phyloP scores from a whole-genome alignment of 2,888 invertebrate genomes.

The Leptogaster cylindrica region DNA sequence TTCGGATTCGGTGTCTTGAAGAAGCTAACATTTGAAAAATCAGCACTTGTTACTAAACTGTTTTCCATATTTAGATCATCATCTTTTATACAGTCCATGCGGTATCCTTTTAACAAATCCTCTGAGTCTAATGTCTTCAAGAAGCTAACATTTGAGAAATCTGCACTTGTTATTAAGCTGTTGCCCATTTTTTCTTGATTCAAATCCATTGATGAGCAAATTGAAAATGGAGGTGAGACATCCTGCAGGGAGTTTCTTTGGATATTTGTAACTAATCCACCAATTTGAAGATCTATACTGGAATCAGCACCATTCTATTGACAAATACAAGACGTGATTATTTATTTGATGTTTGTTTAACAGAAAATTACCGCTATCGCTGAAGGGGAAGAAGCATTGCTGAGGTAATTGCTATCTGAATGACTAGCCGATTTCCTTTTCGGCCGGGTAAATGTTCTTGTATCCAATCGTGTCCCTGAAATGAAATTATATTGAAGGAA shows the following conservation, averaged over 20 bases:
- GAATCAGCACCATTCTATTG: conserved; percentile 30
- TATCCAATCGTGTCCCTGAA: conserved; percentile 58
- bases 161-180: conserved; percentile 60
- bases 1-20: conserved; percentile 17
- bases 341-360: neutral
- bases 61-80: conserved; percentile 53
- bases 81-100: neutral
- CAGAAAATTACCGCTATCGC: conserved; percentile 21
- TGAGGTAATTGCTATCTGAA: conserved; percentile 57
- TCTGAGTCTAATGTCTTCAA: conserved; percentile 17
- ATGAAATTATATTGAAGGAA: no score
- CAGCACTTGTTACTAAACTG: conserved; percentile 59
- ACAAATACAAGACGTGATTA: neutral
- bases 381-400: conserved; percentile 47
- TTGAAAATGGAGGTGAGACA: conserved; percentile 60
- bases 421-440: conserved; percentile 57
- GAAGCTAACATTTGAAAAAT: neutral
- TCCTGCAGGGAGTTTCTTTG: conserved; percentile 60
- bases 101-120: neutral
- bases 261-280: conserved; percentile 60
- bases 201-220: conserved; percentile 57
- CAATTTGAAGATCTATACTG: conserved; percentile 59
- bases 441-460: conserved; percentile 61
- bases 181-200: conserved; percentile 58
- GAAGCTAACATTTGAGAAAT: conserved; percentile 52